Percentiles rank a stretch among this genome's conserved stretches.
phyloP scores from a whole-genome alignment of 37 sponge, comb jelly and placozoan species.

The Diacarnus erythraeanus region DNA sequence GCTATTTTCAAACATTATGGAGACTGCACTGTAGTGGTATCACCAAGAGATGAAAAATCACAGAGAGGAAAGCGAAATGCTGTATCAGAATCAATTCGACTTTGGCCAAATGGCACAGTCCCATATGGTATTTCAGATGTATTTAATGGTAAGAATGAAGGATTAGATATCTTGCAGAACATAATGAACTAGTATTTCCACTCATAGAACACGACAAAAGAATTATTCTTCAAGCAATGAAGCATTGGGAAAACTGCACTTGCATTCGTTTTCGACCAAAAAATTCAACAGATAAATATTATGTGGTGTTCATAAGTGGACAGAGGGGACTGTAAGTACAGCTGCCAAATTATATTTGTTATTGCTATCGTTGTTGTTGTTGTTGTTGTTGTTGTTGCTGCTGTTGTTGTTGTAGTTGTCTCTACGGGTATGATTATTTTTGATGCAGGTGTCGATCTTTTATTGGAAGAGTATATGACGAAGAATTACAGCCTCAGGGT shows the following conservation, averaged over 20 bases:
- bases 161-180: neutral
- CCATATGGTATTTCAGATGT: conserved; percentile 34
- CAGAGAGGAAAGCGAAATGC: conserved; percentile 1
- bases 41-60: neutral
- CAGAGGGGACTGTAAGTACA: conserved; percentile 19
- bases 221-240: conserved; percentile 60
- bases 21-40: neutral
- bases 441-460: conserved; percentile 46
- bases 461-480: conserved; percentile 33
- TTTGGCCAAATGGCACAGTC: conserved; percentile 67
- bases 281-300: conserved; percentile 4
- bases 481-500: conserved; percentile 13
- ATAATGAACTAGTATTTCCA: neutral
- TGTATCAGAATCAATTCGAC: neutral
- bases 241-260: conserved; percentile 71
- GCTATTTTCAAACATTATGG: conserved; percentile 3
- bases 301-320: conserved; percentile 49
- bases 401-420: neutral
- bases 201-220: conserved; percentile 23
- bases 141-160: conserved; percentile 42
- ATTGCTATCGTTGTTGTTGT: no score
- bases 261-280: conserved; percentile 66
- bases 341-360: neutral
- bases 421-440: neutral
- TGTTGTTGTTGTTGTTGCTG: no score